phyloP scores from a whole-genome alignment of 2,113 vertebrate genomes.

The Blennius ocellaris region DNA sequence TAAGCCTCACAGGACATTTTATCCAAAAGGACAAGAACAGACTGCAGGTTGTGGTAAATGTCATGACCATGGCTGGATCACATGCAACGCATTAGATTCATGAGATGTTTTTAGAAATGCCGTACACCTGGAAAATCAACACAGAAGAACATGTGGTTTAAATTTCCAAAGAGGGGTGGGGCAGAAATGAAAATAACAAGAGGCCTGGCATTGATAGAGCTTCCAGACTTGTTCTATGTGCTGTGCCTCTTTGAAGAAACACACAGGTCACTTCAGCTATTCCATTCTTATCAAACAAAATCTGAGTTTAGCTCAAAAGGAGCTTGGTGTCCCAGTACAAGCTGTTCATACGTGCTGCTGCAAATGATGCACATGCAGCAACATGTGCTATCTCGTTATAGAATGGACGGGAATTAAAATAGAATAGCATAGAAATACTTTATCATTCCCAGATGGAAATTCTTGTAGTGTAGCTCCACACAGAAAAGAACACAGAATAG shows the following conservation, averaged over 20 bases:
- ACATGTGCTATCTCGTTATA: too few relatives aligned
- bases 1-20: not conserved
- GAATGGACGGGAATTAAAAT: too few relatives aligned
- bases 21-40: not conserved
- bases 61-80: not conserved
- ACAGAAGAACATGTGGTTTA: not conserved
- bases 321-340: not conserved
- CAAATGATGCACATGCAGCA: too few relatives aligned
- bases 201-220: not conserved
- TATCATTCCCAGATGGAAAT: too few relatives aligned
- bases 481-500: too few relatives aligned
- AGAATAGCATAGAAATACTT: too few relatives aligned
- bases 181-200: too few relatives aligned
- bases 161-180: not conserved
- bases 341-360: not conserved
- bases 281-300: not conserved
- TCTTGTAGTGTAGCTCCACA: too few relatives aligned
- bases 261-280: not conserved
- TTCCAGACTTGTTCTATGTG: too few relatives aligned
- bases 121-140: not conserved
- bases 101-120: not conserved
- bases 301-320: not conserved
- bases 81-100: not conserved
- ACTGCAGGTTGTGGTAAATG: not conserved
- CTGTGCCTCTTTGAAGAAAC: too few relatives aligned